These are phyloP conservation scores for Hiodon tergisus DNA, from an alignment of 2,113 vertebrate species.

Conservation along the genomic window DNA sequence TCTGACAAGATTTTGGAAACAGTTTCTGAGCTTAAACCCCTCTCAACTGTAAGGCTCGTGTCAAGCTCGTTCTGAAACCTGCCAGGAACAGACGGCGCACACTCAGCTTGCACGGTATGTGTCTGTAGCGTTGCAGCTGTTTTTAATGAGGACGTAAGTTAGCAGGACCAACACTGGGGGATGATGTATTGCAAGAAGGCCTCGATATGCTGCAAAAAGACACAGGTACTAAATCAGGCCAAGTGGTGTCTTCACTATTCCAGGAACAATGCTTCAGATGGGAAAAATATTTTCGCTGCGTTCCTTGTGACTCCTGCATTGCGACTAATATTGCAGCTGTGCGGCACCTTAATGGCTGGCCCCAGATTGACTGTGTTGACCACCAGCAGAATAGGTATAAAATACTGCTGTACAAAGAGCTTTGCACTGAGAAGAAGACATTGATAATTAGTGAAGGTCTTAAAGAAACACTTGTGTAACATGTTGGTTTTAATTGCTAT, in stretches of 20 bases:
- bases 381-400: no score
- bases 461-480: not conserved
- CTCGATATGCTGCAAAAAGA: not conserved
- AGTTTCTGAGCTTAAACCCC: not conserved
- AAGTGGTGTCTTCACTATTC: not conserved
- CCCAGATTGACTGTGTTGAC: no score
- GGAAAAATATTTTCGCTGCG: no score
- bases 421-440: no score
- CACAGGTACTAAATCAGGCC: not conserved
- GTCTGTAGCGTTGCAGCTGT: no score
- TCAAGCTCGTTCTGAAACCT: not conserved
- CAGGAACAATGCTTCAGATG: not conserved
- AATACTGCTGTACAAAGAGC: no score
- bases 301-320: no score
- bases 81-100: not conserved
- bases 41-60: not conserved
- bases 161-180: not conserved
- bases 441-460: no score
- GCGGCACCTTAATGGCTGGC: no score
- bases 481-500: slow-evolving; percentile 8
- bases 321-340: no score
- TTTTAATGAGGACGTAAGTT: no score
- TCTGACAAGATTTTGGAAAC: not conserved
- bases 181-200: not conserved
- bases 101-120: not conserved